Evolutionary conservation across 2,888 invertebrate genomes (phyloP).

Genomic region (Adelphocoris suturalis): DNA sequence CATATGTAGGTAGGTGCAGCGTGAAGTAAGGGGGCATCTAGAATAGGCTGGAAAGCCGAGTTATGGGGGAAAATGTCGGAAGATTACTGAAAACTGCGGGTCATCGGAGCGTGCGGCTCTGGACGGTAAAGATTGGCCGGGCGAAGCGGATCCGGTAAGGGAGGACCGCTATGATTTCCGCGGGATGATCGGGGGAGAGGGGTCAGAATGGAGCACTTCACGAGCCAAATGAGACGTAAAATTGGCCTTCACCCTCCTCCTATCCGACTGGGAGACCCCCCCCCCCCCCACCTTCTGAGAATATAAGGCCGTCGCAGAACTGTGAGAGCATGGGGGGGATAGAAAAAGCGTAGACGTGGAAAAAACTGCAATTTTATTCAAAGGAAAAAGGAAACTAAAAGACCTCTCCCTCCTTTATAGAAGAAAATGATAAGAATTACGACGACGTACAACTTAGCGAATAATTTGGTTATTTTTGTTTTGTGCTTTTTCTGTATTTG

Average conservation of each 20-base stretch:
- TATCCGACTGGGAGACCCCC: not conserved
- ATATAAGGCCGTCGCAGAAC: not conserved
- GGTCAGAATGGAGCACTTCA: conserved; percentile 24
- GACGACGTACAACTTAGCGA: no score
- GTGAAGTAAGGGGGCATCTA: not conserved
- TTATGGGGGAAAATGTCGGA: not conserved
- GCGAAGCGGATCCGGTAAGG: not conserved
- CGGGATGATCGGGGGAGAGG: not conserved
- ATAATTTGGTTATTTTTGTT: no score
- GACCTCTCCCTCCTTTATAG: not conserved
- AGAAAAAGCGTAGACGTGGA: conserved; percentile 2
- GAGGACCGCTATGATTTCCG: conserved; percentile 5
- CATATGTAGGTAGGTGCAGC: not conserved
- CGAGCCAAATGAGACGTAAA: conserved; percentile 67
- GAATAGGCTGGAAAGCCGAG: not conserved
- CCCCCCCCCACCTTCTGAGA: not conserved
- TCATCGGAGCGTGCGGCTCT: conserved; percentile 44
- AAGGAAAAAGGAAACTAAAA: not conserved
- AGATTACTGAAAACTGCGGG: conserved; percentile 48
- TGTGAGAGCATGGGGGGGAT: not conserved
- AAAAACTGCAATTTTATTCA: conserved; percentile 52
- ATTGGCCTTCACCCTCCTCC: conserved; percentile 62
- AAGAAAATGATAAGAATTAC: not conserved
- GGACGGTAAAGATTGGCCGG: conserved; percentile 56
- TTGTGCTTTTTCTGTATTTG: no score